Base-by-base conservation (phyloP, 2,888 invertebrate genomes). In the Pasiphila rectangulata region DNA sequence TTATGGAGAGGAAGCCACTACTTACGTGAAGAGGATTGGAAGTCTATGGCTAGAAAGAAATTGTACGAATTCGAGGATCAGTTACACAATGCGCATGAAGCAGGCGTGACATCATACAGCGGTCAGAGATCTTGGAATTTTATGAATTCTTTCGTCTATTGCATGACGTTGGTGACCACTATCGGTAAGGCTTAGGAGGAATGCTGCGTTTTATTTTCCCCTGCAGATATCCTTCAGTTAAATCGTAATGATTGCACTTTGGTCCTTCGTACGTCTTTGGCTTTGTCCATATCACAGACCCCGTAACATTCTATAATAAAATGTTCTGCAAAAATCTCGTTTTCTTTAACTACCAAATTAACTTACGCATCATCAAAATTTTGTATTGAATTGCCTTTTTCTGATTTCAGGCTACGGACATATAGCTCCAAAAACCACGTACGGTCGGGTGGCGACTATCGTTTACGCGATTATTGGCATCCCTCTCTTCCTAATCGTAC, bases 401-500 rank as follows among this genome's bases (percentile, higher is more conserved):
- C 3, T 3, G 6, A 17, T 79, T 80, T 75, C 89, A 98, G 98
- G 98, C 68, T 99, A 99, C 86, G 98, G 99, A 51, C 97, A 99
- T 79, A 96, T 99, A 64, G 94, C 95, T 35, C 98, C 99, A 0
- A 94, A 94, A 61, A 99, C 99, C 6, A 91, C 87, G 3, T 92
- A 93, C 6, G 99, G 98, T 4, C 92, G 95, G 54, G 92, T 94
- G 0, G 91, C 97, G 35, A 98, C 98, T 0, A 97, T 99, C 56
- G 87, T 96, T 16, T 99, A 99, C 77, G 96, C 99, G 17, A 93
- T 96, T 52, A 92, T 99, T 54, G 99, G 99, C 6, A 98, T 99
- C 65, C 99, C 99, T 0, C 90, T 99, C 65, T 98, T 99, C 81
- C 90, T 99, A 60, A 96, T 99, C 45, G 93, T 98, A 9, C 81